A percentile compares a stretch with the other conserved stretches of the same genome.
Conservation (phyloP, 92 coral and sea anemone species). For the Blastomussa wellsi region DNA sequence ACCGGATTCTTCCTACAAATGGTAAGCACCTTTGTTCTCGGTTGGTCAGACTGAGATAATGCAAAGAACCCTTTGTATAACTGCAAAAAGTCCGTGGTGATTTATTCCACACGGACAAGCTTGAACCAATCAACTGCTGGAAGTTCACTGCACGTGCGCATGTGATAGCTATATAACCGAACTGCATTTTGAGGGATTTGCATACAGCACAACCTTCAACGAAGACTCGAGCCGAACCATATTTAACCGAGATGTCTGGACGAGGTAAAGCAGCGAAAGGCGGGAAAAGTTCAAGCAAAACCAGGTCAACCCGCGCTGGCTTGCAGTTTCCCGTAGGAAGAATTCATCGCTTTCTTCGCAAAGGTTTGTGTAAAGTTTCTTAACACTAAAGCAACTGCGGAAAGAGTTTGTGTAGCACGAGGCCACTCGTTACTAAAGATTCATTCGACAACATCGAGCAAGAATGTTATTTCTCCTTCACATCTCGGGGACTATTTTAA, state of each 20-base stretch:
- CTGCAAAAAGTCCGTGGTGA: not conserved
- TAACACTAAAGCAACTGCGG: not conserved
- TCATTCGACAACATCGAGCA: no score
- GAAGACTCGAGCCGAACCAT: not conserved
- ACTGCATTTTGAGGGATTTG: not conserved
- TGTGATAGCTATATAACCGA: slow-evolving; percentile 9
- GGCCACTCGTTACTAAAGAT: not conserved
- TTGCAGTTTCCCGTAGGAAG: slow-evolving; percentile 72
- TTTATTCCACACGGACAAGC: not conserved
- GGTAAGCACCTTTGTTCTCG: no score
- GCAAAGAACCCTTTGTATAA: not conserved
- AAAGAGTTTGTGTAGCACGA: not conserved
- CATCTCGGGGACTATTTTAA: not conserved
- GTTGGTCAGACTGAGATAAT: no score
- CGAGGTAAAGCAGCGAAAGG: slow-evolving; percentile 58
- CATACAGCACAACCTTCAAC: slow-evolving; percentile 18
- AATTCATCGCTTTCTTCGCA: slow-evolving; percentile 72
- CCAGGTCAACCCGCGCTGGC: slow-evolving; percentile 61
- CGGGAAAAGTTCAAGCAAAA: slow-evolving; percentile 47
- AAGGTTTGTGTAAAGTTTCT: slow-evolving; percentile 39
- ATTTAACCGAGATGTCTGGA: slow-evolving; percentile 54
- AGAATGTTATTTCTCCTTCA: not conserved
- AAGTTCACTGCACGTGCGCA: slow-evolving; percentile 5
- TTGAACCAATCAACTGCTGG: slow-evolving; percentile 15
- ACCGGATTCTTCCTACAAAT: no score